Conservation (phyloP, 2,797 vertebrate species). For the Sandelia bainsii region DNA sequence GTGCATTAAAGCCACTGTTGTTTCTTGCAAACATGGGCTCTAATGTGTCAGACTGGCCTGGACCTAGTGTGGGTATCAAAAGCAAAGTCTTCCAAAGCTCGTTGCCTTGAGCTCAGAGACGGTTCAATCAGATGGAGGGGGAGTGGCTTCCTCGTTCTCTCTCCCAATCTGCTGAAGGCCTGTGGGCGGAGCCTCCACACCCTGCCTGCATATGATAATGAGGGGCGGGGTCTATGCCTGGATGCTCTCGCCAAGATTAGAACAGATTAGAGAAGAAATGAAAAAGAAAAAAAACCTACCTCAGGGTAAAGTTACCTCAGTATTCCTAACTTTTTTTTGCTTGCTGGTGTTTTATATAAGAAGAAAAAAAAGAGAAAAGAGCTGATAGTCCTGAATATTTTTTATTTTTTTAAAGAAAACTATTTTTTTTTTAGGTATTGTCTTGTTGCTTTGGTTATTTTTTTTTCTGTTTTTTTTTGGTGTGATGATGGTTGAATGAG, state of each 20-base stretch:
- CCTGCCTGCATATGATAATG: slow-evolving; percentile 75
- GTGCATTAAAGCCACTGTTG: slow-evolving; percentile 7
- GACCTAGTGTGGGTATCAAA: slow-evolving; percentile 14
- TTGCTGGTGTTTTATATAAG: slow-evolving; percentile 97
- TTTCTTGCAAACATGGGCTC: slow-evolving; percentile 11
- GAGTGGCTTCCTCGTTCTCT: slow-evolving; percentile 78
- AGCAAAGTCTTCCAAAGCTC: slow-evolving; percentile 62
- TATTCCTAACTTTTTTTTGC: slow-evolving; percentile 90
- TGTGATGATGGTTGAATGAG: slow-evolving; percentile 71
- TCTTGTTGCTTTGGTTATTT: slow-evolving; percentile 80
- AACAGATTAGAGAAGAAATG: slow-evolving; percentile 85
- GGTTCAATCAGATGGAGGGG: slow-evolving; percentile 68
- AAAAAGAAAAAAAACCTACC: slow-evolving; percentile 89
- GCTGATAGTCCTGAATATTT: slow-evolving; percentile 97
- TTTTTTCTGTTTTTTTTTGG: slow-evolving; percentile 73
- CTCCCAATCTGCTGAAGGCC: slow-evolving; percentile 78
- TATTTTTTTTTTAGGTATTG: slow-evolving; percentile 86
- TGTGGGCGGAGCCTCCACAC: slow-evolving; percentile 81
- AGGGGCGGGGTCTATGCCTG: slow-evolving; percentile 72
- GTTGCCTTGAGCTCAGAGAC: slow-evolving; percentile 67
- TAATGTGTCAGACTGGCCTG: slow-evolving; percentile 20
- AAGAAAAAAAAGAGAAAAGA: slow-evolving; percentile 81
- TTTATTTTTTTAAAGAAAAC: slow-evolving; percentile 98
- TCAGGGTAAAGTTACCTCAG: slow-evolving; percentile 98
- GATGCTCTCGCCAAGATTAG: slow-evolving; percentile 80